These are phyloP conservation scores for Quiscalus mexicanus DNA, from an alignment of 2,113 vertebrate genomes.

Conservation along the genomic window DNA sequence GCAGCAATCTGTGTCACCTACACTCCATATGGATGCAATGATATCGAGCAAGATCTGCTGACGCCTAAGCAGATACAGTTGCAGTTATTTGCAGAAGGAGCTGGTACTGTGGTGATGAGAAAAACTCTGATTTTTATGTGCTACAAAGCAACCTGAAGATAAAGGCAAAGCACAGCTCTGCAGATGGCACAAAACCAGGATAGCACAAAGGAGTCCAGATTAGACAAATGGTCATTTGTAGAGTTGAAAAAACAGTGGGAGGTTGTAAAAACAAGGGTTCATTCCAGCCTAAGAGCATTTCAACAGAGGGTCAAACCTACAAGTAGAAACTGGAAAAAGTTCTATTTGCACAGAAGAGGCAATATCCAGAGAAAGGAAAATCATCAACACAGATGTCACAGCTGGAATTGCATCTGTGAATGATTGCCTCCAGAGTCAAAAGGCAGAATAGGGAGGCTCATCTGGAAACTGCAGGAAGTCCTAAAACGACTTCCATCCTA, in stretches of 20 bases:
- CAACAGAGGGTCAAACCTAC: neutral
- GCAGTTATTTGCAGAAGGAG: constrained; percentile 18
- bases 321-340: neutral
- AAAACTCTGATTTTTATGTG: neutral
- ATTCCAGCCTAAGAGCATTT: neutral
- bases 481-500: neutral
- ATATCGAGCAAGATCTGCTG: neutral
- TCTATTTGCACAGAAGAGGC: neutral
- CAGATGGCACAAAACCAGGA: neutral
- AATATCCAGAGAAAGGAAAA: neutral
- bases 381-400: neutral
- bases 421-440: neutral
- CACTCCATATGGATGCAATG: constrained; percentile 34
- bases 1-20: constrained; percentile 45
- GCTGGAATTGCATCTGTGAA: neutral
- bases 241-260: neutral
- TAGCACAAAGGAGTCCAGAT: neutral
- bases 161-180: neutral
- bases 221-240: neutral
- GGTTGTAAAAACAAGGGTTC: neutral
- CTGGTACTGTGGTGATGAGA: neutral
- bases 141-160: neutral
- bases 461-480: neutral
- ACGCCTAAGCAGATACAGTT: neutral
- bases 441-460: neutral